phyloP scores from a whole-genome alignment of 2,797 vertebrate genomes.

The Falco rusticolus region DNA sequence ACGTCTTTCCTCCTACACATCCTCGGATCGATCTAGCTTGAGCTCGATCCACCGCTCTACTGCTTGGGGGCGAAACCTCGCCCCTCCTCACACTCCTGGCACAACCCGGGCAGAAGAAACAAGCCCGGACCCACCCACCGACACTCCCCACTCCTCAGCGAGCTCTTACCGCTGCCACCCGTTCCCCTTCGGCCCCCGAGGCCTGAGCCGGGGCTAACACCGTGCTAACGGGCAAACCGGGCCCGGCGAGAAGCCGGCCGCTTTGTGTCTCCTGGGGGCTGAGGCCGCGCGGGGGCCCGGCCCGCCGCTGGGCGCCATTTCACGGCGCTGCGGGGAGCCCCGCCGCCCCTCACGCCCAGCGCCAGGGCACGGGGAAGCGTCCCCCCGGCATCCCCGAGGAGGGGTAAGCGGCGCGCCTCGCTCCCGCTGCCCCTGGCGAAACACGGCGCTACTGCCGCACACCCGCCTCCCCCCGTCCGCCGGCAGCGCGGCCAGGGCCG shows the following conservation, averaged over 20 bases:
- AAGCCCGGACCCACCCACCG: neutral
- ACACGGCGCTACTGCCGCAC: fast-evolving
- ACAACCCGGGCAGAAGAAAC: neutral
- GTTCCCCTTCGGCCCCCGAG: fast-evolving
- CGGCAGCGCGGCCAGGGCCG: fast-evolving
- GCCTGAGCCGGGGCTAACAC: neutral
- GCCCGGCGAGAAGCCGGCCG: fast-evolving
- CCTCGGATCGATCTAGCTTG: fast-evolving
- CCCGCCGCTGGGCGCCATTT: no score
- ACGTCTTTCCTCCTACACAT: fast-evolving
- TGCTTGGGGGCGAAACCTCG: fast-evolving
- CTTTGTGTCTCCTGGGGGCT: fast-evolving
- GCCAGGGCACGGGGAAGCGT: neutral
- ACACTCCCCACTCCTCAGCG: fast-evolving
- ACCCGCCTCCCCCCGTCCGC: fast-evolving
- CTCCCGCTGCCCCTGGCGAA: neutral
- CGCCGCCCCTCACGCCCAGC: neutral
- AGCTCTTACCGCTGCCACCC: fast-evolving
- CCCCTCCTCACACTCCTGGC: neutral
- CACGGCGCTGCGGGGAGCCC: fast-evolving
- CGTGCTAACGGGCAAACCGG: fast-evolving
- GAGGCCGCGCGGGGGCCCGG: no score
- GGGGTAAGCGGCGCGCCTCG: fast-evolving
- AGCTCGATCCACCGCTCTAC: fast-evolving
- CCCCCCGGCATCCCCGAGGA: neutral